A percentile compares a stretch with the other conserved stretches of the same genome.
Evolutionary conservation across 2,888 invertebrate species (phyloP).

Genomic region (Lasioglossum figueresi): DNA sequence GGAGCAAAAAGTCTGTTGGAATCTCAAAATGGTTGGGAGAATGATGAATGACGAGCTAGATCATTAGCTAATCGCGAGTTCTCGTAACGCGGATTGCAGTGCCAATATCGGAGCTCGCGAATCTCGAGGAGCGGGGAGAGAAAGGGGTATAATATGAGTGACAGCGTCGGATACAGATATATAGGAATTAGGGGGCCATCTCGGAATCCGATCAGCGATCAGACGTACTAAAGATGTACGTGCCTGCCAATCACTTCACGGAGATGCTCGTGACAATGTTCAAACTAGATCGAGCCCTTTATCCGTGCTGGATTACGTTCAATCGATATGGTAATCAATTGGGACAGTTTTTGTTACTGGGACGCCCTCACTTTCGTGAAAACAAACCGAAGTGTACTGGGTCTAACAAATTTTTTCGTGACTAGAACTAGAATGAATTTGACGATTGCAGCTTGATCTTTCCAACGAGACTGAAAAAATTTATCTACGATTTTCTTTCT

Average conservation of each 20-base stretch:
- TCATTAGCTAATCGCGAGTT: constrained; percentile 50
- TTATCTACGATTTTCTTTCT: neutral
- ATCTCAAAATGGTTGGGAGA: constrained; percentile 38
- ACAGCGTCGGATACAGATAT: constrained; percentile 64
- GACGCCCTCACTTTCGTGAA: too few relatives aligned
- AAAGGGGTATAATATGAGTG: constrained; percentile 58
- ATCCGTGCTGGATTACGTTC: neutral
- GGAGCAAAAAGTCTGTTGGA: constrained; percentile 13
- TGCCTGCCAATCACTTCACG: constrained; percentile 56
- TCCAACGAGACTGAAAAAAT: neutral
- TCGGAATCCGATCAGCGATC: constrained; percentile 52
- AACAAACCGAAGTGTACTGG: neutral
- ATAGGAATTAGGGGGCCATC: constrained; percentile 54
- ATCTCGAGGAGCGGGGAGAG: neutral
- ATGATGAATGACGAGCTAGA: constrained; percentile 40
- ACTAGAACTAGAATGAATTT: neutral
- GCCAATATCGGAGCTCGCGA: neutral
- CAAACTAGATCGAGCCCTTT: constrained; percentile 21
- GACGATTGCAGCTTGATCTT: neutral
- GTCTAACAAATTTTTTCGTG: neutral
- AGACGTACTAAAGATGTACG: constrained; percentile 61
- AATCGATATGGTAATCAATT: constrained; percentile 32
- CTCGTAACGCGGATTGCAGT: neutral
- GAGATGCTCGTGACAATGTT: constrained; percentile 54
- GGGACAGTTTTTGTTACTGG: neutral